Percentiles rank a stretch among this genome's conserved stretches.
Evolutionary conservation across 2,113 vertebrate species (phyloP).

Genomic region (Pomatorhinus ruficollis): DNA sequence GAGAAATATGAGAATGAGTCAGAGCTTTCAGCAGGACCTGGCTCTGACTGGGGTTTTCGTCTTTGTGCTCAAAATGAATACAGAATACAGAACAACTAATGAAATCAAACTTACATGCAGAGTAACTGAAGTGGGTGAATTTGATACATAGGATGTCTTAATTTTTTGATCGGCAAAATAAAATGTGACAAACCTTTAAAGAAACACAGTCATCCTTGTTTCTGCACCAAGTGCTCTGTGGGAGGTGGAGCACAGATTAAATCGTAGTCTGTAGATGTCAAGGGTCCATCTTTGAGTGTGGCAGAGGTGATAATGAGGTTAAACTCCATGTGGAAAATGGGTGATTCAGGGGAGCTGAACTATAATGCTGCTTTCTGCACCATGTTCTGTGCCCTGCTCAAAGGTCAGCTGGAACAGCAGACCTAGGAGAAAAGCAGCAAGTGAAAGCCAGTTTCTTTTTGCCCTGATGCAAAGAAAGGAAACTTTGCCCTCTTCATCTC

Average conservation of each 20-base stretch:
- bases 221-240: neutral
- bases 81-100: neutral
- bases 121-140: conserved; percentile 33
- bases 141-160: conserved; percentile 12
- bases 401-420: neutral
- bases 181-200: conserved; percentile 20
- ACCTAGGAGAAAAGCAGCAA: neutral
- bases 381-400: neutral
- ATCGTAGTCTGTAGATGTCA: neutral
- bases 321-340: neutral
- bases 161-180: conserved; percentile 18
- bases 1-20: conserved; percentile 50
- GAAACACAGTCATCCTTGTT: conserved; percentile 2
- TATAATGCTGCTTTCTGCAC: neutral
- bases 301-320: neutral
- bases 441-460: neutral
- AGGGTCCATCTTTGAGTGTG: neutral
- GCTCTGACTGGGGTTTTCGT: conserved; percentile 33
- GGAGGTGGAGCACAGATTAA: conserved; percentile 19
- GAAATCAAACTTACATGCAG: conserved; percentile 10
- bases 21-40: conserved; percentile 43
- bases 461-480: neutral
- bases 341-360: neutral
- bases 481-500: neutral
- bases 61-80: conserved; percentile 26